Evolutionary conservation across 2,797 vertebrate genomes (phyloP).

Genomic region (Tapirus indicus): DNA sequence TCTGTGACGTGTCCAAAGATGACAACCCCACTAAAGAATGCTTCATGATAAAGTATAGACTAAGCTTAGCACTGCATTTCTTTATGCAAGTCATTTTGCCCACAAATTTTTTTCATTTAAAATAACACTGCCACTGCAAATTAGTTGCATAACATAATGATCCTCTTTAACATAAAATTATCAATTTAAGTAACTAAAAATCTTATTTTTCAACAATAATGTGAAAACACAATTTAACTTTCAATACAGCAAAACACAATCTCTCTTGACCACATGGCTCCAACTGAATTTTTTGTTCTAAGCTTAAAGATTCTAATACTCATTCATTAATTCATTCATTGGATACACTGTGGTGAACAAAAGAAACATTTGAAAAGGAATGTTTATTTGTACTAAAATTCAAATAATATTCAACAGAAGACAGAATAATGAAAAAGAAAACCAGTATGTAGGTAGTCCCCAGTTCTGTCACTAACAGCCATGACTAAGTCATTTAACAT

Average conservation of each 20-base stretch:
- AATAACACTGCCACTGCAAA: not conserved
- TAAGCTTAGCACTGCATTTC: not conserved
- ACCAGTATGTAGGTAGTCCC: not conserved
- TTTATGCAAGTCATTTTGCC: not conserved
- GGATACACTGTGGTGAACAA: not conserved
- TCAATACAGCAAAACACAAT: constrained; percentile 29
- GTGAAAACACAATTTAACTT: constrained; percentile 36
- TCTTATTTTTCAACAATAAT: constrained; percentile 31
- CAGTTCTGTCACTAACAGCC: not conserved
- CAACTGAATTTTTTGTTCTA: not conserved
- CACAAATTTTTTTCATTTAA: not conserved
- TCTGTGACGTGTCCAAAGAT: not conserved
- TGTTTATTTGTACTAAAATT: not conserved
- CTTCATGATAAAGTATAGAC: not conserved
- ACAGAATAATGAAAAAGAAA: constrained; percentile 26
- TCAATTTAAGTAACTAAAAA: not conserved
- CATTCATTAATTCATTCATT: not conserved
- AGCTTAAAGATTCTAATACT: not conserved
- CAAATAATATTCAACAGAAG: not conserved
- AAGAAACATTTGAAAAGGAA: not conserved
- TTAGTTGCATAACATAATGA: not conserved
- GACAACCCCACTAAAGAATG: not conserved
- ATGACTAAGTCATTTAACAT: not conserved
- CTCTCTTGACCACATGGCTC: not conserved
- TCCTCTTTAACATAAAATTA: constrained; percentile 28